A percentile compares a stretch with the other conserved stretches of the same genome.
Conservation (phyloP, 2,888 invertebrate species). For the Muscina levida region DNA sequence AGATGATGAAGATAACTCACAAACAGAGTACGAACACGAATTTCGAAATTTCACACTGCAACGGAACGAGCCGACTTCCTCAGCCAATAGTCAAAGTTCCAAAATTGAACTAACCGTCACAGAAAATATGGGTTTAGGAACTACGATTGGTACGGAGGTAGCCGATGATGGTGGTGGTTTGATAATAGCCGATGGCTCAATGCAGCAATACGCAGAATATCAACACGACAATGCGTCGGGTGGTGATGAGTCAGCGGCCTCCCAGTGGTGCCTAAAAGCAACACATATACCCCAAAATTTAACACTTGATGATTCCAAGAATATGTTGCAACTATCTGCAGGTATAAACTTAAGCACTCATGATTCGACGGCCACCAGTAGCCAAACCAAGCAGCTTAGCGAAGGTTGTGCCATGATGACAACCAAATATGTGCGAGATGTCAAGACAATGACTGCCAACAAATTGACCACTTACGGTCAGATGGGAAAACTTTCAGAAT, state of each 20-base stretch:
- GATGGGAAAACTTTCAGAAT: slow-evolving; percentile 58
- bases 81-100: slow-evolving; percentile 13
- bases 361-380: background rate
- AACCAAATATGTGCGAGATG: slow-evolving; percentile 52
- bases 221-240: background rate
- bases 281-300: slow-evolving; percentile 8
- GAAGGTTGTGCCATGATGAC: no score
- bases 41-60: slow-evolving; percentile 37
- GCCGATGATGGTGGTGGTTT: background rate
- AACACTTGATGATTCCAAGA: slow-evolving; percentile 2
- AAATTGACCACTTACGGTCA: slow-evolving; percentile 4
- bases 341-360: background rate
- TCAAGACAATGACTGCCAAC: slow-evolving; percentile 50
- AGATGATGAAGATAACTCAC: slow-evolving; percentile 39
- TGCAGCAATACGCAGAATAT: background rate
- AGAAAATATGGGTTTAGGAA: background rate
- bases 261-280: slow-evolving; percentile 47
- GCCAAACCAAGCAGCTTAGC: slow-evolving; percentile 7
- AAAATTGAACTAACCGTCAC: slow-evolving; percentile 22
- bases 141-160: background rate
- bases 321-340: background rate
- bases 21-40: slow-evolving; percentile 37
- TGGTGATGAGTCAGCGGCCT: background rate
- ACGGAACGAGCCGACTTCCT: slow-evolving; percentile 1
- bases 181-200: background rate